Evolutionary conservation across 1,140 invertebrate genomes (phyloP), one percentile per base, ranked within the genome.

Genomic region (Ptiloglossa arizonensis): DNA sequence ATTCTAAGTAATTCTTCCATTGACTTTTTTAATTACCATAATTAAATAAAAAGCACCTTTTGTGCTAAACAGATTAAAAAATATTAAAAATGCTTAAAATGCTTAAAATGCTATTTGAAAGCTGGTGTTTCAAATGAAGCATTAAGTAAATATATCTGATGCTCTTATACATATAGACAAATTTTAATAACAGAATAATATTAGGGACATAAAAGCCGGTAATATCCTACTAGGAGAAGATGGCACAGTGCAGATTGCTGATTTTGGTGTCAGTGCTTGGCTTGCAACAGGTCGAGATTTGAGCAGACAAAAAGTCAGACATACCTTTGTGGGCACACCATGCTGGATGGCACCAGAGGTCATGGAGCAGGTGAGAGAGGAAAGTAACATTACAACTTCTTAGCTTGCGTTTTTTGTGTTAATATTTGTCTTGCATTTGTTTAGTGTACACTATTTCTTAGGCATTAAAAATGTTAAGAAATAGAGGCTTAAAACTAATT

Each of bases 331-430:
- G 5, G 98, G 98, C 9, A 99, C 98, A 8, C 98, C 98, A 0
- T 99, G 98, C 90, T 99, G 98, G 98, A 99, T 99, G 98, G 98
- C 98, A n/a, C 98, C 98, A 15, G 99, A 99, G 94, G 98, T 99
- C 76, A 99, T 99, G 98, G 98, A 99, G 93, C 98, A 99, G 94
- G 96, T 96, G 90, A 93, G 92, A 91, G 90, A 92, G 91, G 92
- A 93, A 93, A 93, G 92, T 93, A 92, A 90, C 91, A 92, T 87
- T 93, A 89, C 91, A 90, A 88, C 90, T 92, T 93, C 90, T 93
- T 90, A 91, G 89, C 90, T 89, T 93, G 91, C 88, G 87, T 89
- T 85, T 88, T 89, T 79, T 85, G 64, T 90, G 88, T 87, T 81
- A 85, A 86, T 84, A 75, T 83, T 87, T 78, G 62, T 81, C 64